Percentiles rank a stretch among this genome's conserved stretches.
Conservation (phyloP, 2,113 vertebrate genomes). For the Sus scrofa region T2T-Sscrofa CM000814.6:1283001-1283500, state of each 20-base stretch:
- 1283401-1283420: background rate
- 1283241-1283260: rapidly evolving
- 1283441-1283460: background rate
- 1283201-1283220: background rate
- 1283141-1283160: background rate
- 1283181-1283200: background rate
- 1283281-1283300: rapidly evolving
- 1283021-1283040: no score
- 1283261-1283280: background rate
- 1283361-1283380: background rate
- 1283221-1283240: background rate
- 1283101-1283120: background rate
- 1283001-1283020: no score
- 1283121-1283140: no score
- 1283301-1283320: rapidly evolving
- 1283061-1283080: background rate
- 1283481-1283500: background rate
- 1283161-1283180: rapidly evolving
- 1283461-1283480: no score
- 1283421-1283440: rapidly evolving
- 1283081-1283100: background rate
- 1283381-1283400: background rate
- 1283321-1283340: no score
- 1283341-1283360: rapidly evolving
- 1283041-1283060: background rate